phyloP scores from a whole-genome alignment of 2,113 vertebrate species.

The Hassar affinis region DNA sequence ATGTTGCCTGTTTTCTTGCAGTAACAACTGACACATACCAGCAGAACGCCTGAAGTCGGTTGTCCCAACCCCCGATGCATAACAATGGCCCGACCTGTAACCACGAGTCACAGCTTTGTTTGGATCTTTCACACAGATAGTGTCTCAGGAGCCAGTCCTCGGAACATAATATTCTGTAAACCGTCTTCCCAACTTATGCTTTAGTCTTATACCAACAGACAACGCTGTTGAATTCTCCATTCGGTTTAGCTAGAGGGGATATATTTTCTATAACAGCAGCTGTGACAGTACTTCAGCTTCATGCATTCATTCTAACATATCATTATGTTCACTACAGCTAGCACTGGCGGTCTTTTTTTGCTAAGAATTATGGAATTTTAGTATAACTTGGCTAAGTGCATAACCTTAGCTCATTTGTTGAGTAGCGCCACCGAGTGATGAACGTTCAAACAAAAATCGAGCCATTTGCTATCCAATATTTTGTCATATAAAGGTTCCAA shows the following conservation, averaged over 20 bases:
- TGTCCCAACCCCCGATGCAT: conserved; percentile 52
- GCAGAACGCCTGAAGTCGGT: conserved; percentile 47
- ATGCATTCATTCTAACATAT: not conserved
- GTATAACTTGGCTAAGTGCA: too few species aligned
- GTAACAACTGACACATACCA: conserved; percentile 52
- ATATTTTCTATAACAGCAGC: not conserved
- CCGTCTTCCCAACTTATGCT: not conserved
- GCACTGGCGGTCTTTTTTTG: too few species aligned
- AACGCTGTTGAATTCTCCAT: not conserved
- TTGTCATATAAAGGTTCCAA: too few species aligned
- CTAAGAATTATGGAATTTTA: too few species aligned
- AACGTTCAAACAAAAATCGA: too few species aligned
- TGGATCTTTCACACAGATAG: conserved; percentile 57
- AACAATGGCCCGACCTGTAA: conserved; percentile 60
- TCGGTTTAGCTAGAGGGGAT: not conserved
- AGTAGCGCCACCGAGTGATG: too few species aligned
- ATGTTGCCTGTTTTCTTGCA: conserved; percentile 14
- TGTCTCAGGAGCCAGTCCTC: not conserved
- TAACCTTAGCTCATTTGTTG: too few species aligned
- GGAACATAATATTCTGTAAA: not conserved
- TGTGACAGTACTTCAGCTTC: not conserved
- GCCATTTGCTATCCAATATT: too few species aligned
- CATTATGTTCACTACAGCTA: not conserved
- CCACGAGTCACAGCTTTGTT: conserved; percentile 44
- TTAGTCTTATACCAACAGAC: not conserved